Percentiles rank a stretch among this genome's conserved stretches.
Conservation (phyloP, 1,140 invertebrate genomes). For the Ectropis grisescens region DNA sequence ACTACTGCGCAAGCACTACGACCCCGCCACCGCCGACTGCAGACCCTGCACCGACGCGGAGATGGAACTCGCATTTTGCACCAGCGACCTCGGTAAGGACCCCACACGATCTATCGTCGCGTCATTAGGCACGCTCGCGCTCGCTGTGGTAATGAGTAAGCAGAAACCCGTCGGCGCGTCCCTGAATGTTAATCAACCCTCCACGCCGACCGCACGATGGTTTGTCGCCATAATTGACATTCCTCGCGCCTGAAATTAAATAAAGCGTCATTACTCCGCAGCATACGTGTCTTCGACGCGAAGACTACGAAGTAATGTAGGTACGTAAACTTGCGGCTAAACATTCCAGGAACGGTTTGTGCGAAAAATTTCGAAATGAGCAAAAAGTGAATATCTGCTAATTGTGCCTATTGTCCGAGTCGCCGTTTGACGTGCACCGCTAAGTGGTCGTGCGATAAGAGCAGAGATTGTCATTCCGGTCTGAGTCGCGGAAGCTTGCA, state of each 20-base stretch:
- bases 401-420: background rate
- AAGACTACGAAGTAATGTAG: too few relatives aligned
- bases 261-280: slow-evolving; percentile 13
- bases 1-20: slow-evolving; percentile 59
- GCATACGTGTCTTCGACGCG: too few relatives aligned
- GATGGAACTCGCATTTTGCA: slow-evolving; percentile 82
- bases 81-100: slow-evolving; percentile 81
- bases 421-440: slow-evolving; percentile 15
- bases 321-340: too few relatives aligned
- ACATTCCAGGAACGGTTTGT: too few relatives aligned
- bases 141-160: slow-evolving; percentile 24
- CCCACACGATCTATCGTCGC: background rate
- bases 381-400: slow-evolving; percentile 1
- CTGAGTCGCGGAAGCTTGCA: slow-evolving; percentile 42
- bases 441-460: slow-evolving; percentile 19
- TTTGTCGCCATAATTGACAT: slow-evolving; percentile 52
- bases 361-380: background rate
- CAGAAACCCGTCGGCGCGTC: slow-evolving; percentile 14
- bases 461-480: slow-evolving; percentile 21
- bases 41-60: slow-evolving; percentile 82
- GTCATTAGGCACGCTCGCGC: background rate
- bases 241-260: slow-evolving; percentile 40
- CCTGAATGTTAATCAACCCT: slow-evolving; percentile 33
- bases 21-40: slow-evolving; percentile 79
- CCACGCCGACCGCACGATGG: slow-evolving; percentile 33